A percentile compares a stretch with the other conserved stretches of the same genome.
Conservation (phyloP, 2,113 vertebrate genomes). For the Cricetomys ansorgei region DNA sequence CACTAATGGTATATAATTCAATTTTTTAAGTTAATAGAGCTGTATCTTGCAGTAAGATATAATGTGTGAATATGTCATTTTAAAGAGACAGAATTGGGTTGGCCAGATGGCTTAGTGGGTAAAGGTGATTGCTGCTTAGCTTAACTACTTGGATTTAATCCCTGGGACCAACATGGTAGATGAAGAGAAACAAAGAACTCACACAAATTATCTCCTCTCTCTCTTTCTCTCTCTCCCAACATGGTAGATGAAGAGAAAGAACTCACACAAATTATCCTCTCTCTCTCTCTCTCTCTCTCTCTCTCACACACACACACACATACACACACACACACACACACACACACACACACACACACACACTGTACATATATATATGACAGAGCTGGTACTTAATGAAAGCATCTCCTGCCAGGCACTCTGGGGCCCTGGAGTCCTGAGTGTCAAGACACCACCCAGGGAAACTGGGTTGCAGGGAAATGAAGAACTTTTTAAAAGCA, state of each 20-base stretch:
- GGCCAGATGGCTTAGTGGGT: background rate
- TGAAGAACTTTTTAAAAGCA: background rate
- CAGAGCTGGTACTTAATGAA: background rate
- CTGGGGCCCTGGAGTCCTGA: fast-evolving
- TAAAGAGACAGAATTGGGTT: background rate
- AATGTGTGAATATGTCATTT: background rate
- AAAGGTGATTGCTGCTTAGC: background rate
- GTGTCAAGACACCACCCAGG: fast-evolving
- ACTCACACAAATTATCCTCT: background rate
- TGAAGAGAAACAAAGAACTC: background rate
- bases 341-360: no score
- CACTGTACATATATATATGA: background rate
- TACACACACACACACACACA: background rate
- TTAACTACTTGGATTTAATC: background rate
- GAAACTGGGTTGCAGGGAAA: background rate
- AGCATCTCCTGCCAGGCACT: background rate
- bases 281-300: no score
- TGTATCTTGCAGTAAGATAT: background rate
- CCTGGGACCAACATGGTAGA: background rate
- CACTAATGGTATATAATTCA: background rate
- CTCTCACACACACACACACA: background rate
- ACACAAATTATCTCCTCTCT: background rate
- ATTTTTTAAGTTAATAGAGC: background rate
- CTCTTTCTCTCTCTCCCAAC: no score
- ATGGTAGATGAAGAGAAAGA: background rate